Conservation (phyloP, 2,797 vertebrate species). For the Holocentrus rufus region DNA sequence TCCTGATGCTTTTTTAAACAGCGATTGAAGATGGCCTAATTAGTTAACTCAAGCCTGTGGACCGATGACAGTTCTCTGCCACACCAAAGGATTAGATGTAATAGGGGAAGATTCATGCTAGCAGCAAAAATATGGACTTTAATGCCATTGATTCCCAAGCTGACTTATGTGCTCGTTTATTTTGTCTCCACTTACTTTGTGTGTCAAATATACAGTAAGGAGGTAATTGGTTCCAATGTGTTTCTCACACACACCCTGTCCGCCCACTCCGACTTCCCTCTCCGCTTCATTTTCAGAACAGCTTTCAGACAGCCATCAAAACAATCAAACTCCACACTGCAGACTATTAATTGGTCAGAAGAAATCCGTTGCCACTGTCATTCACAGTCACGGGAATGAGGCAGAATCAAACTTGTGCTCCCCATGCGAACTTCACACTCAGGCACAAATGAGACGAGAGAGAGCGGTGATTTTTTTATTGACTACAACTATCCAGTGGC, state of each 20-base stretch:
- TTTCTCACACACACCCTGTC: slow-evolving; percentile 7
- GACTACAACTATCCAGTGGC: slow-evolving; percentile 31
- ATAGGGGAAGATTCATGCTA: slow-evolving; percentile 47
- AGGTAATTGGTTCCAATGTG: slow-evolving; percentile 59
- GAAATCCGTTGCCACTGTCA: slow-evolving; percentile 53
- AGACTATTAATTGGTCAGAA: slow-evolving; percentile 56
- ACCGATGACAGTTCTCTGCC: slow-evolving; percentile 35
- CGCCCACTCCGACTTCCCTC: slow-evolving; percentile 41
- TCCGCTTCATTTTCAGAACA: slow-evolving; percentile 48
- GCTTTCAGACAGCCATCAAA: slow-evolving; percentile 63
- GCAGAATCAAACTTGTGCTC: slow-evolving; percentile 23
- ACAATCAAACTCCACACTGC: slow-evolving; percentile 47
- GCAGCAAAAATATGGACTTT: slow-evolving; percentile 50
- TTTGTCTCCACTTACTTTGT: slow-evolving; percentile 41
- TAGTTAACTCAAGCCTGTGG: slow-evolving; percentile 65
- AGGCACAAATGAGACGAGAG: slow-evolving; percentile 39
- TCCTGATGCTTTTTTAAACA: slow-evolving; percentile 61
- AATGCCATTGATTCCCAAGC: slow-evolving; percentile 48
- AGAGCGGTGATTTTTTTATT: slow-evolving; percentile 46
- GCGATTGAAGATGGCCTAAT: slow-evolving; percentile 66
- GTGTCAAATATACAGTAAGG: slow-evolving; percentile 46
- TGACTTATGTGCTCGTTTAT: slow-evolving; percentile 41
- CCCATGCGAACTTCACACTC: slow-evolving; percentile 42
- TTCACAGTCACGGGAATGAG: slow-evolving; percentile 49
- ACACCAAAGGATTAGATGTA: slow-evolving; percentile 44